Evolutionary conservation across 2,888 invertebrate species (phyloP), one percentile per base, ranked within the genome.

Genomic region (Papilio demoleus): DNA sequence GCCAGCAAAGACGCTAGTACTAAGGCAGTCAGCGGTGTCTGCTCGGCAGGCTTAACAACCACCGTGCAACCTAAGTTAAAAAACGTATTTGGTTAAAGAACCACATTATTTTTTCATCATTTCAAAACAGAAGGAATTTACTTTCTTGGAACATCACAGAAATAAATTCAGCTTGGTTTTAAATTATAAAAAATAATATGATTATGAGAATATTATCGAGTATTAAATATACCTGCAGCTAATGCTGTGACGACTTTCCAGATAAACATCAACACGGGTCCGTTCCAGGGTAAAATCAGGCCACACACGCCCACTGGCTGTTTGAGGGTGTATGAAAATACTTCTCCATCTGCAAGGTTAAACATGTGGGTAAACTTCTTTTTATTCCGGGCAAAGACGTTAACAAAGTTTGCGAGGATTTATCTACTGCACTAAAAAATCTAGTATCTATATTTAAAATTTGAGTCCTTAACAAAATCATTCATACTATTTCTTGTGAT

Each of bases 241-340:
- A 96, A 81, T 0, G 96, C 96, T 0, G 96, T 95, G 5, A 91
- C 96, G 31, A 98, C 93, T 90, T 99, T 99, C 97, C 97, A 97
- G 1, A 96, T 94, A 88, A 97, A 95, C 97, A 99, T 97, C 70
- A 97, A 79, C 38, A 96, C 79, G 0, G 97, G 97, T 75, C 96
- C 97, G 83, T 98, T 98, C 97, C 98, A 98, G 0, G 98, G 97
- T 71, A 97, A 95, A 74, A 98, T 97, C 81, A 97, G 96, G 0
- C 95, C 98, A 79, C 96, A 96, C 1, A 98, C 97, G 1, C 88
- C 88, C 0, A 97, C 95, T 0, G 86, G 86, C 56, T 86, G 84
- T 62, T 83, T 85, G 56, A 86, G 65, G 0, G 97, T 97, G 83
- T 97, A 97, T 0, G 94, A 93, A 75, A 97, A 94, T 75, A 90